Conservation (phyloP, 1,140 invertebrate species). For the Temnothorax longispinosus region DNA sequence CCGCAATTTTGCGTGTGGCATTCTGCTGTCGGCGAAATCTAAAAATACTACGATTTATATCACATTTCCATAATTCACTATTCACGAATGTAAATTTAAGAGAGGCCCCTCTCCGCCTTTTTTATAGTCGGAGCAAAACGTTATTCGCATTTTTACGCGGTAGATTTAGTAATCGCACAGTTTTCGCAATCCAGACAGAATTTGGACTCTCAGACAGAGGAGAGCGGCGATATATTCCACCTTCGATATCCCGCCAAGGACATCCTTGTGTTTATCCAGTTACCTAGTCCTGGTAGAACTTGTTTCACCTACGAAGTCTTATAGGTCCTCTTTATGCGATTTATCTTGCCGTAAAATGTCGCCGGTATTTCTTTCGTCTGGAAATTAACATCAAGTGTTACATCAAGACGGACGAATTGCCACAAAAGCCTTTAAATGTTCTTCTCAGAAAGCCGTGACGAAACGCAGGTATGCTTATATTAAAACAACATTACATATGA, state of each 20-base stretch:
- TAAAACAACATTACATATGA: background rate
- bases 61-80: conserved; percentile 5
- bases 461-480: background rate
- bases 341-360: conserved; percentile 67
- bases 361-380: conserved; percentile 4
- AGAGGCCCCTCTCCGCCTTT: background rate
- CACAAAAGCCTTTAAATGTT: background rate
- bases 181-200: conserved; percentile 49
- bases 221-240: conserved; percentile 39
- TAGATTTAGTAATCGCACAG: conserved; percentile 37
- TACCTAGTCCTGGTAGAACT: conserved; percentile 65
- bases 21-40: background rate
- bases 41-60: conserved; percentile 23
- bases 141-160: conserved; percentile 35
- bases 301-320: conserved; percentile 61
- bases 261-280: conserved; percentile 59
- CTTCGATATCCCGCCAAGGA: conserved; percentile 57
- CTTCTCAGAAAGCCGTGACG: background rate
- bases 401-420: background rate
- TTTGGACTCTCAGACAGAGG: background rate
- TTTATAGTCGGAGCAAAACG: conserved; percentile 7
- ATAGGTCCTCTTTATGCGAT: conserved; percentile 58
- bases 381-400: conserved; percentile 35
- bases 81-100: conserved; percentile 44
- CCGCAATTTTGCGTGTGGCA: background rate